Conservation (phyloP, 2,113 vertebrate genomes). For the Aplodontia rufa region DNA sequence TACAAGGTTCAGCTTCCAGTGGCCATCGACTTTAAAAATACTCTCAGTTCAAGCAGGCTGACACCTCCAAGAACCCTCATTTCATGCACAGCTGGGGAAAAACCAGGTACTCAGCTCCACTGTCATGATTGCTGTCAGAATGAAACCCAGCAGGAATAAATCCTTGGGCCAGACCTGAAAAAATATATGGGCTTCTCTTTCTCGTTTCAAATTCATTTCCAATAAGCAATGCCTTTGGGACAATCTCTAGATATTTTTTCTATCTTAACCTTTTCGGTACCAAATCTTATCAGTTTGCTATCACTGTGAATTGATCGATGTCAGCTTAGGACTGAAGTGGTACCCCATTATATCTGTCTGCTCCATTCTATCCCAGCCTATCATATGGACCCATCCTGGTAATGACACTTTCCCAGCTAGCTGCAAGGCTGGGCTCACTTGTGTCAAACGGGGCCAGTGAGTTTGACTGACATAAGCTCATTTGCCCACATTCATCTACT, state of each 20-base stretch:
- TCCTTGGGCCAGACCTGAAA: not conserved
- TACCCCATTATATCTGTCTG: no score
- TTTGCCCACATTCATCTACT: not conserved
- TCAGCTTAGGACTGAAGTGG: accelerated
- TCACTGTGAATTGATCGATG: accelerated
- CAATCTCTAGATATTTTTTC: not conserved
- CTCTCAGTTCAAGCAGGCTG: not conserved
- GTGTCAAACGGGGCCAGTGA: accelerated
- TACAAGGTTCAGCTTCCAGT: no score
- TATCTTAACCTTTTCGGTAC: not conserved
- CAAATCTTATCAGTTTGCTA: no score
- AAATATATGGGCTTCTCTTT: not conserved
- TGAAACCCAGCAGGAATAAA: not conserved
- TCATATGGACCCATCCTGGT: no score
- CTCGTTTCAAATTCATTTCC: not conserved
- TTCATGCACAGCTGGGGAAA: not conserved
- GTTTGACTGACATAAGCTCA: not conserved
- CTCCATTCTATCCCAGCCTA: no score
- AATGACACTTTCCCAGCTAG: not conserved
- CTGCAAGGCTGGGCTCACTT: not conserved
- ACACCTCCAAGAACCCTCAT: not conserved
- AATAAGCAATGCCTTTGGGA: not conserved
- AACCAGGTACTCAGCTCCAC: no score
- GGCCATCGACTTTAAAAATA: not conserved
- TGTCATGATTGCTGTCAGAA: not conserved